Conservation (phyloP, 2,113 vertebrate genomes). For the Sylvicapra grimmia region DNA sequence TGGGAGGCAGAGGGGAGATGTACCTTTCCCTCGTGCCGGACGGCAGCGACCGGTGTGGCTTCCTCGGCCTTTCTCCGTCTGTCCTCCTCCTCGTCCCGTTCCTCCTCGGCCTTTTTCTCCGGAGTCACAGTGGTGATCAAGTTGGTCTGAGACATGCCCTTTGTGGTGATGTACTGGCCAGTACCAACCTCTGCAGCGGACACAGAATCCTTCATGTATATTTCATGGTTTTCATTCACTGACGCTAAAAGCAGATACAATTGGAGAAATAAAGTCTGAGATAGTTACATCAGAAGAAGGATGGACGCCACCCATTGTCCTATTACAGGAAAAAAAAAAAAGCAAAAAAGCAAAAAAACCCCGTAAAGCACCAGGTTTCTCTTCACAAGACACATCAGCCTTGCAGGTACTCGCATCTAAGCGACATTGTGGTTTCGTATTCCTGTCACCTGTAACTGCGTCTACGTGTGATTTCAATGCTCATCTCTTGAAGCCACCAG, state of each 20-base stretch:
- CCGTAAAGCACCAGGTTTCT: not conserved
- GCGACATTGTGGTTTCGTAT: not conserved
- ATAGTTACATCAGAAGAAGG: conserved; percentile 51
- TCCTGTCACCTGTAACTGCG: not conserved
- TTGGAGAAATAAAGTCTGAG: conserved; percentile 70
- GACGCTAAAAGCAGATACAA: conserved; percentile 89
- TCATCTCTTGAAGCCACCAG: not conserved
- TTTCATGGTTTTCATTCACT: conserved; percentile 94
- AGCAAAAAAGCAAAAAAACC: too few relatives aligned
- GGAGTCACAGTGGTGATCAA: conserved; percentile 93
- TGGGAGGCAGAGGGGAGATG: conserved; percentile 47
- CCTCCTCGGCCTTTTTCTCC: conserved; percentile 92
- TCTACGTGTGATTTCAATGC: not conserved
- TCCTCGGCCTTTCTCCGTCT: conserved; percentile 77
- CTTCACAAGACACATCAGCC: not conserved
- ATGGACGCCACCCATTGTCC: not conserved
- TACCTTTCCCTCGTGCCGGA: conserved; percentile 92
- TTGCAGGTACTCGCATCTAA: not conserved
- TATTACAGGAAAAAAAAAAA: not conserved
- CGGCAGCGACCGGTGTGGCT: conserved; percentile 74
- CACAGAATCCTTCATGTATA: conserved; percentile 91
- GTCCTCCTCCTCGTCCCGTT: conserved; percentile 84
- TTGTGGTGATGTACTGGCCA: conserved; percentile 90
- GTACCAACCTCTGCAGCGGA: conserved; percentile 93
- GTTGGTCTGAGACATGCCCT: conserved; percentile 89